Conservation (phyloP, 2,113 vertebrate species). For the Rhabdomys dilectus region DNA sequence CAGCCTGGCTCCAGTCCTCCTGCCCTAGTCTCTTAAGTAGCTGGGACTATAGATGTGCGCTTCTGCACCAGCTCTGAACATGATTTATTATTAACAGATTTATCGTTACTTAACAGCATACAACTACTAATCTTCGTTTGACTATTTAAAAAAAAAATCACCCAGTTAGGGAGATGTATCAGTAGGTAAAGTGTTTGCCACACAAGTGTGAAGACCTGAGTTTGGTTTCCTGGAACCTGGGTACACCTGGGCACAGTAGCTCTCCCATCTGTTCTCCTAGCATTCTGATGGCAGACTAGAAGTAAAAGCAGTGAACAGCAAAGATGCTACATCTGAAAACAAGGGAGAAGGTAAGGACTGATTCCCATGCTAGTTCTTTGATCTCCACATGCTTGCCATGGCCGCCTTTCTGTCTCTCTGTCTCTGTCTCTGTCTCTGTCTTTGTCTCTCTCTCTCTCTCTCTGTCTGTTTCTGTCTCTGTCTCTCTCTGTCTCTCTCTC, state of each 20-base stretch:
- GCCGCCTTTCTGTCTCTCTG: too few species aligned
- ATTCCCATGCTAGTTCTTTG: neutral
- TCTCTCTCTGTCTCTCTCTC: too few species aligned
- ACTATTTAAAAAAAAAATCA: neutral
- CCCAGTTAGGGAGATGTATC: neutral
- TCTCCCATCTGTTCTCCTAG: neutral
- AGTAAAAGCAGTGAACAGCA: too few species aligned
- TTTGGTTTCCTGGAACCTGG: neutral
- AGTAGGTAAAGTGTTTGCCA: neutral
- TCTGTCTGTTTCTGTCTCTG: too few species aligned
- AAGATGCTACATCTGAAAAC: neutral
- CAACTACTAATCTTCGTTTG: neutral
- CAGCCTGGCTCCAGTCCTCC: neutral
- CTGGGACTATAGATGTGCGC: neutral
- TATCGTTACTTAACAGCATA: conserved; percentile 1
- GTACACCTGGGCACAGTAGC: neutral
- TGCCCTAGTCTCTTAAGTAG: neutral
- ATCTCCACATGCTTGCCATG: neutral
- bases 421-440: too few species aligned
- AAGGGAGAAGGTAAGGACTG: neutral
- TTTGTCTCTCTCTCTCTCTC: too few species aligned
- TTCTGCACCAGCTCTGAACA: neutral
- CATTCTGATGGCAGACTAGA: neutral
- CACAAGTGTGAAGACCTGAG: neutral
- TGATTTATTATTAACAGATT: neutral